phyloP scores from a whole-genome alignment of 2,113 vertebrate species.

The Tautogolabrus adspersus region DNA sequence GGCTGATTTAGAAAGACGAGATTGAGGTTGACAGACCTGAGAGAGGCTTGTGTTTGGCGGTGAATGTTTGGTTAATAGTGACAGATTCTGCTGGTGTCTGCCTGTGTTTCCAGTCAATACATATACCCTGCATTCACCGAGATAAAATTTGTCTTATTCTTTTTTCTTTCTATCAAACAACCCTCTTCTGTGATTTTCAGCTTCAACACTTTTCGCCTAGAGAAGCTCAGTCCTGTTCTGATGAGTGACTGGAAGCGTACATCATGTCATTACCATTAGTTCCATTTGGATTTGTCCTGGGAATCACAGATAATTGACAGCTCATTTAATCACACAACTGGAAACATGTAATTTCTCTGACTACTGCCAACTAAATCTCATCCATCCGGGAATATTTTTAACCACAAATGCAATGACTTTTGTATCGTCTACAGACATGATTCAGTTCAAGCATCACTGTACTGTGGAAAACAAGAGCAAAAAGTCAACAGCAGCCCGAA shows the following conservation, averaged over 20 bases:
- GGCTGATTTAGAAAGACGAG: slow-evolving; percentile 50
- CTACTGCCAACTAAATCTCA: slow-evolving; percentile 33
- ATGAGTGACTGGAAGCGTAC: slow-evolving; percentile 29
- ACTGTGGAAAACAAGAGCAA: too few species aligned
- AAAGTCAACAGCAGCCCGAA: too few species aligned
- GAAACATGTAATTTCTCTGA: slow-evolving; percentile 56
- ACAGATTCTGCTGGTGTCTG: slow-evolving; percentile 25
- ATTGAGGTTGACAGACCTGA: slow-evolving; percentile 54
- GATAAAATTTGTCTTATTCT: not conserved
- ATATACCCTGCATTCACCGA: not conserved
- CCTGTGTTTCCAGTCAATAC: not conserved
- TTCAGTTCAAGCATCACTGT: too few species aligned
- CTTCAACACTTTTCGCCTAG: not conserved
- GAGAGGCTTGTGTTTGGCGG: slow-evolving; percentile 22
- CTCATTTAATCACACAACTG: slow-evolving; percentile 23
- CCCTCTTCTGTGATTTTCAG: not conserved
- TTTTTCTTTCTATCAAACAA: not conserved
- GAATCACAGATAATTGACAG: slow-evolving; percentile 60
- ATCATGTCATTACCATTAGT: slow-evolving; percentile 51
- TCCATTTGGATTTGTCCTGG: slow-evolving; percentile 47
- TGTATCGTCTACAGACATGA: not conserved
- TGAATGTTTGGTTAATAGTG: slow-evolving; percentile 44
- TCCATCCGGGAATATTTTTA: slow-evolving; percentile 25
- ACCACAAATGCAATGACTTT: slow-evolving; percentile 41
- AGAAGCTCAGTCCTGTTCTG: slow-evolving; percentile 18